Percentiles rank a stretch among this genome's conserved stretches.
phyloP scores from a whole-genome alignment of 2,888 invertebrate species.

The Argynnis bischoffii region DNA sequence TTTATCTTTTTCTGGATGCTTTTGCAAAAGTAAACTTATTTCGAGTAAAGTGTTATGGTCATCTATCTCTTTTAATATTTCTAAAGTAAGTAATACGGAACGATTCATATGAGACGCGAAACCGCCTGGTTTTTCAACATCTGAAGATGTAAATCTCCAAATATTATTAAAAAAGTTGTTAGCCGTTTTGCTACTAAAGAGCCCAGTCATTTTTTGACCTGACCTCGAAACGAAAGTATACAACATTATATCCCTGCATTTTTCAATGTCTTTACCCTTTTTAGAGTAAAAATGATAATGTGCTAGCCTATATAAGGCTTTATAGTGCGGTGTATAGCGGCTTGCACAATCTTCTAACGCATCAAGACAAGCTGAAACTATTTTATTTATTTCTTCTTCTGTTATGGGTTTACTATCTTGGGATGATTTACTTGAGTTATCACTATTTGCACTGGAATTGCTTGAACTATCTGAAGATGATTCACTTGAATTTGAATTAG shows the following conservation, averaged over 20 bases:
- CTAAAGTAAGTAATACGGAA: slow-evolving; percentile 90
- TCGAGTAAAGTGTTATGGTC: slow-evolving; percentile 92
- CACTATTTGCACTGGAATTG: slow-evolving; percentile 80
- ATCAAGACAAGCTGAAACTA: slow-evolving; percentile 86
- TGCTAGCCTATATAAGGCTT: slow-evolving; percentile 93
- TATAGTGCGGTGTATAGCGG: slow-evolving; percentile 95
- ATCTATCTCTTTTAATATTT: slow-evolving; percentile 89
- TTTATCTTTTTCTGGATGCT: slow-evolving; percentile 93
- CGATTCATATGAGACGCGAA: slow-evolving; percentile 95
- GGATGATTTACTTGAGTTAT: slow-evolving; percentile 70
- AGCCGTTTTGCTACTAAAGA: slow-evolving; percentile 92
- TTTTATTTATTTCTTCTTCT: slow-evolving; percentile 80
- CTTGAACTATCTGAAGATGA: slow-evolving; percentile 79
- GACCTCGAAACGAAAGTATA: slow-evolving; percentile 86
- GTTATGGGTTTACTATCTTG: slow-evolving; percentile 66
- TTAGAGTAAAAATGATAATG: slow-evolving; percentile 91
- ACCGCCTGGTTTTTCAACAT: slow-evolving; percentile 95
- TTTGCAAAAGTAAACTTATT: slow-evolving; percentile 89
- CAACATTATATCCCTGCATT: slow-evolving; percentile 87
- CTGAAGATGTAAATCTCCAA: slow-evolving; percentile 94
- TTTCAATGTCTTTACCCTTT: slow-evolving; percentile 85
- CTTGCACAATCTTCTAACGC: slow-evolving; percentile 93
- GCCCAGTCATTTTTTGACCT: slow-evolving; percentile 87
- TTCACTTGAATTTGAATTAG: slow-evolving; percentile 82
- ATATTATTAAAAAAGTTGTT: slow-evolving; percentile 96